Evolutionary conservation across 1,140 invertebrate species (phyloP), one percentile per base, ranked within the genome.

Genomic region (Drosophila arawakana): DNA sequence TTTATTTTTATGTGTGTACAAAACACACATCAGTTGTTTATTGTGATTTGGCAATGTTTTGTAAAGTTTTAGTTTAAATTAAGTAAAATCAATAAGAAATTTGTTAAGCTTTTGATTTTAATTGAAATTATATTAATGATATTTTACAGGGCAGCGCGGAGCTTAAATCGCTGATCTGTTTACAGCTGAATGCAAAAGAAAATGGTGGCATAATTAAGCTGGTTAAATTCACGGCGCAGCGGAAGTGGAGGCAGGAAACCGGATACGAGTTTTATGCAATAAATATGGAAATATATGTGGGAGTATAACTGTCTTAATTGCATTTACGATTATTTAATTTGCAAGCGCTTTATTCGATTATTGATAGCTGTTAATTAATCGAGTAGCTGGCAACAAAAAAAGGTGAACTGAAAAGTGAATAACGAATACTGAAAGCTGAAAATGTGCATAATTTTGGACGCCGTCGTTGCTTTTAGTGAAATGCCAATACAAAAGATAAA

Each of bases 401-500:
- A 50, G 7, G 6, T 5, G 35, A 13, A 46, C 15, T 30, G 25
- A 25, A 15, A 15, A 15, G 15, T 15, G 15, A 15, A 15, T 15
- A 15, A 15, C 15, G 15, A 15, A 15, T 15, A 15, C 15, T 15
- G 15, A 30, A 30, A 30, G 6, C 25, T 44, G 25, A 25, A 54
- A 44, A 55, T 18, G 15, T 10, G 13, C 57, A 49, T 49, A 49
- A 49, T 62, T 62, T 35, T 13, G 44, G 34, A 41, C 7, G 37
- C 8, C 4, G 25, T 49, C 46, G 46, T 18, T 35, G 52, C 52
- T 37, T 18, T 55, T 55, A 18, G 52, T 18, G 8, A 57, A 44
- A 70, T 62, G 39, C 39, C 49, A 62, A 62, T 54, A 50, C 63
- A 68, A 60, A 59, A 68, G 54, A 59, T 54, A 68, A 21, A 43